Conservation (phyloP, 2,888 invertebrate genomes). For the Drosophila atripex region DNA sequence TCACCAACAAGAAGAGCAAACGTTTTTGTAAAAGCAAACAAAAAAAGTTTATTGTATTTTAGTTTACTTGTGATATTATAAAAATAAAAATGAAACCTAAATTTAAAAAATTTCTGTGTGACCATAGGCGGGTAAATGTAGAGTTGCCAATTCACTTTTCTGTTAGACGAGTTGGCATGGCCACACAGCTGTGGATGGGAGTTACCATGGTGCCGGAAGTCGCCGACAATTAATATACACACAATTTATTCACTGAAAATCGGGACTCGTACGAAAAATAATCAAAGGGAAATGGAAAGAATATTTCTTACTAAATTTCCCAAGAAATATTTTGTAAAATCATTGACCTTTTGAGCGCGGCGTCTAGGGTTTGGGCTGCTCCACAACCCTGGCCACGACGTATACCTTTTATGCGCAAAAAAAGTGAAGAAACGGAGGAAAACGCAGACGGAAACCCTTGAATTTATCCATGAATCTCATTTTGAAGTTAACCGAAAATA, state of each 20-base stretch:
- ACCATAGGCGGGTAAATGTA: neutral
- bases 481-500: conserved; percentile 30
- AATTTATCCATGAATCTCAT: conserved; percentile 68
- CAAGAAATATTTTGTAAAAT: neutral
- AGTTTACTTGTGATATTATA: conserved; percentile 68
- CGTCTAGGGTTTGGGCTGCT: conserved; percentile 11
- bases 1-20: conserved; percentile 20
- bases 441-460: conserved; percentile 40
- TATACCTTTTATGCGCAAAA: conserved; percentile 64
- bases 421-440: conserved; percentile 45
- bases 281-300: neutral
- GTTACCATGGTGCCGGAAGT: conserved; percentile 40
- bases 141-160: conserved; percentile 1
- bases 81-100: conserved; percentile 52
- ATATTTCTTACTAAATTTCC: neutral
- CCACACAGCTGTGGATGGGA: conserved; percentile 52
- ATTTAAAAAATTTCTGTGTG: conserved; percentile 10
- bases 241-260: conserved; percentile 50
- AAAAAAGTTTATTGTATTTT: conserved; percentile 37
- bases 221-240: conserved; percentile 1
- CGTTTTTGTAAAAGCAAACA: conserved; percentile 35
- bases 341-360: conserved; percentile 10
- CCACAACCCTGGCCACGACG: conserved; percentile 52
- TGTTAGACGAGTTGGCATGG: neutral
- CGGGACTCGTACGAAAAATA: neutral